phyloP scores from a whole-genome alignment of 53 echinoderm and acorn worm genomes.

The Luidia sarsii region DNA sequence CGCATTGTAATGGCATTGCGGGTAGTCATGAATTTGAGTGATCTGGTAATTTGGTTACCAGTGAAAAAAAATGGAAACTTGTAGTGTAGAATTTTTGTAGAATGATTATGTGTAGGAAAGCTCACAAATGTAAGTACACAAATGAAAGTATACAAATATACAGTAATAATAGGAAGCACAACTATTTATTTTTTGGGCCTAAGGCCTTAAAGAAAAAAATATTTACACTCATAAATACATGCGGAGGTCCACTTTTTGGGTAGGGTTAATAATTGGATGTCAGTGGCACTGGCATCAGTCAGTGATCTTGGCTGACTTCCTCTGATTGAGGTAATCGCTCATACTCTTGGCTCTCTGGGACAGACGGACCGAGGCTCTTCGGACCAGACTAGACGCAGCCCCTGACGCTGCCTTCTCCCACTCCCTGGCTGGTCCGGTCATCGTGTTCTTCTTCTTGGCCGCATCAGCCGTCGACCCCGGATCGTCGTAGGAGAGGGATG shows the following conservation, averaged over 20 bases:
- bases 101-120: no score
- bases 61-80: no score
- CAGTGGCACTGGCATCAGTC: constrained; percentile 25
- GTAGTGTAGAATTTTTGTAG: no score
- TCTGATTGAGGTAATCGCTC: constrained; percentile 69
- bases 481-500: constrained; percentile 48
- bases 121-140: no score
- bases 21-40: no score
- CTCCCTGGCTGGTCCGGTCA: constrained; percentile 46
- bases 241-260: neutral
- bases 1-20: no score
- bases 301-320: constrained; percentile 69
- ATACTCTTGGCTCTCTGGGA: constrained; percentile 49
- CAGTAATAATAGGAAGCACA: no score
- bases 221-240: neutral
- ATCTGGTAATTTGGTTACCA: no score
- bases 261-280: neutral
- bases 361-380: constrained; percentile 71
- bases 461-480: neutral
- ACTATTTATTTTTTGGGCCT: no score
- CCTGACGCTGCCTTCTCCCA: constrained; percentile 60
- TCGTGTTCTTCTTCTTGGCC: constrained; percentile 23
- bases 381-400: constrained; percentile 67
- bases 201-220: no score
- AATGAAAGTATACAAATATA: no score